Conservation (phyloP, 2,888 invertebrate species). For the Drosophila helvetica region DNA sequence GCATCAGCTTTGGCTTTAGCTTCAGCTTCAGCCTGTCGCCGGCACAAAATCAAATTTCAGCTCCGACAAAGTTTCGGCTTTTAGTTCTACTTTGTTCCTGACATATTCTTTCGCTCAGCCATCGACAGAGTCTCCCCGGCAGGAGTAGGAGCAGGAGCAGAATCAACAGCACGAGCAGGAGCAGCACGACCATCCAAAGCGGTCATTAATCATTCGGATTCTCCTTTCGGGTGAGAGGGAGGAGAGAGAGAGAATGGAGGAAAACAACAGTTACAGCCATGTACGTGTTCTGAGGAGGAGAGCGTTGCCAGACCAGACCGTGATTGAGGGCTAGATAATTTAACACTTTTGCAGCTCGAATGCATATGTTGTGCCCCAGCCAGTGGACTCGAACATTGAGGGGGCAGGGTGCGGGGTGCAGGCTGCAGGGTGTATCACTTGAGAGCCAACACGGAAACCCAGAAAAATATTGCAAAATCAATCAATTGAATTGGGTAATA, state of each 20-base stretch:
- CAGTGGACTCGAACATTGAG: no score
- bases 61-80: constrained; percentile 72
- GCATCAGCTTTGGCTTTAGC: constrained; percentile 50
- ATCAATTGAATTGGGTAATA: constrained; percentile 26
- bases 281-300: constrained; percentile 57
- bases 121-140: constrained; percentile 66
- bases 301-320: constrained; percentile 49
- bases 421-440: not conserved
- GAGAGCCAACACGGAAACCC: not conserved
- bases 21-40: constrained; percentile 55
- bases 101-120: constrained; percentile 46
- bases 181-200: constrained; percentile 42
- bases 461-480: constrained; percentile 19
- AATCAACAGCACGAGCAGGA: constrained; percentile 56
- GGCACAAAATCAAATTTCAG: constrained; percentile 77
- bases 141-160: constrained; percentile 12
- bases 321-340: constrained; percentile 57
- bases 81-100: constrained; percentile 71
- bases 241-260: constrained; percentile 24
- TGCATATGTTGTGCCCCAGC: constrained; percentile 32
- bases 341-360: constrained; percentile 27
- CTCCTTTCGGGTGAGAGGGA: constrained; percentile 24
- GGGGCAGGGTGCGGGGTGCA: not conserved
- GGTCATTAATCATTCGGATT: constrained; percentile 81
- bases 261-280: constrained; percentile 46